Base-by-base conservation (phyloP, 1,140 invertebrate species). In the Bombus pyrosoma region DNA sequence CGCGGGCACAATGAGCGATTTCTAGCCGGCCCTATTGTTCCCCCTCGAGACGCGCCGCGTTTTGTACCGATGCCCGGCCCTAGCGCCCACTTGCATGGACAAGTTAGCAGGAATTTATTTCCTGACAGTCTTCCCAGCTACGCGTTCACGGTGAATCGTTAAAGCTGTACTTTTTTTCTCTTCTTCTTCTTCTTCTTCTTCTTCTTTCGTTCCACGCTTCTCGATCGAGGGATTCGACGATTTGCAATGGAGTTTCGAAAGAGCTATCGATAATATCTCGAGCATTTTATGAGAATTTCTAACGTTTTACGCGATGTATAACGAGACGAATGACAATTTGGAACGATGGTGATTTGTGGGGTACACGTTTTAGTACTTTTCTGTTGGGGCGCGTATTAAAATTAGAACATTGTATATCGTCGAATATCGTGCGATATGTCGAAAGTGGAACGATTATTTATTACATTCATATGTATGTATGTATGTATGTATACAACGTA, bases 1-100 rank as follows among this genome's bases (percentile, higher is more conserved):
- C 82, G 89, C 88, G 89, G 89, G 91, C 91, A 93, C 93, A 93
- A 93, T 92, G 92, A 93, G 91, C 92, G 91, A 93, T 93, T 91
- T 92, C 92, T 92, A 91, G 90, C 91, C 86, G 85, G 85, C 76
- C 86, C 90, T 87, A 93, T 93, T 93, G 93, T 93, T 92, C 92
- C 86, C 90, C 81, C 88, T 89, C 86, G 92, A 89, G 89, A 89
- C 89, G 90, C 86, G 85, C 88, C 82, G 81, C 88, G 89, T 92
- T 91, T 92, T 90, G 86, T 92, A 71, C 89, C 78, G 81, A 79
- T 85, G 76, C 79, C 83, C 80, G 83, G 66, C 77, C 86, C 72
- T 87, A 87, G 75, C 88, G 88, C 83, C 87, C 87, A 89, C 89
- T 87, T 84, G 68, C 75, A 77, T 59, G 75, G 82, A 81, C 81